Evolutionary conservation across 2,797 vertebrate species (phyloP), one percentile per base, ranked within the genome.

Genomic region (Arnoldichthys spilopterus): DNA sequence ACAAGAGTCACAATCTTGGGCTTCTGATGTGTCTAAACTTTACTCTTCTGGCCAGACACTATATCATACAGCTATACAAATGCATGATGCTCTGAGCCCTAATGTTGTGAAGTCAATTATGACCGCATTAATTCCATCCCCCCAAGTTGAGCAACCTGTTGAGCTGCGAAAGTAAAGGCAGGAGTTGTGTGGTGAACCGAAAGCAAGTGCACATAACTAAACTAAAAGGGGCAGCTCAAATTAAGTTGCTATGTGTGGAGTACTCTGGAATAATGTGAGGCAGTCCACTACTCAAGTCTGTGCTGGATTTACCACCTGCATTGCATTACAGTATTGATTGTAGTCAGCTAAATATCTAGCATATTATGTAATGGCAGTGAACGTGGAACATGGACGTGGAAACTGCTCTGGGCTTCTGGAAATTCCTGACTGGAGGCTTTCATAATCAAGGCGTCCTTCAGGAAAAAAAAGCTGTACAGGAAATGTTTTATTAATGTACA

Each of bases 11-110:
- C 71, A 69, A 45, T 70, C 47, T 53, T 37, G 49, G 59, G 72
- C 34, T 73, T 66, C 66, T 77, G 24, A 67, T 70, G 43, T 66
- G 12, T 51, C 64, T 62, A 43, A 49, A 66, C 71, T 76, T 43
- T 37, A 32, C n/a, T 18, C 20, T 28, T 24, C 16, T 45, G 15
- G 8, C 30, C 24, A 30, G 62, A n/a, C 6, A 28, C 66, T 72
- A 13, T 20, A 47, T 18, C 70, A 34, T 11, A 40, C 2, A 20
- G 34, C 20, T 40, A 40, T 64, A 54, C 4, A 34, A 64, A 30
- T 1, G 7, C 67, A 24, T 64, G 37, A 58, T 37, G 30, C 43
- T n/a, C 37, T 20, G 45, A 56, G 58, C 62, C 62, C 40, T 49
- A 54, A 61, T 30, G 15, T 9, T 63, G 16, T 11, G 51, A 73